These are phyloP conservation scores for Laterallus jamaicensis DNA, from an alignment of 2,113 vertebrate genomes.

Conservation along the genomic window DNA sequence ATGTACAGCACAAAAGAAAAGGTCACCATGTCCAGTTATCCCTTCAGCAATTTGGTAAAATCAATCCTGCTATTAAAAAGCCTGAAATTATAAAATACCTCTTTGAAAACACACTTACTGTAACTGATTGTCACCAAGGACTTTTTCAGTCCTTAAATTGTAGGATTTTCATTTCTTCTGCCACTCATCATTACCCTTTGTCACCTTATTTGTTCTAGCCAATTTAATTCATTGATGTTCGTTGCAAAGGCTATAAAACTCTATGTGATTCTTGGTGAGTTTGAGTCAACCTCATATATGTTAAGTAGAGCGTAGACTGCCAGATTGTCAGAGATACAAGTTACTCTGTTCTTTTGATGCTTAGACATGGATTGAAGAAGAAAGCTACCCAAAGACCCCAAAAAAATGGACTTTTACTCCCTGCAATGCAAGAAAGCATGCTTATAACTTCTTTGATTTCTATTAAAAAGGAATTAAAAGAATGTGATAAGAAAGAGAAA, in stretches of 20 bases:
- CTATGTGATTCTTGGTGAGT: conserved; percentile 38
- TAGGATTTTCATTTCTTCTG: conserved; percentile 58
- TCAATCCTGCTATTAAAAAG: background rate
- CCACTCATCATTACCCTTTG: conserved; percentile 69
- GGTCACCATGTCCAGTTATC: background rate
- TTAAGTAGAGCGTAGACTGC: conserved; percentile 18
- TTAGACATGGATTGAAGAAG: background rate
- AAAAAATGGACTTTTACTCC: background rate
- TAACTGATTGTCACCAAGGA: conserved; percentile 28
- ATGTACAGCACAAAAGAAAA: background rate
- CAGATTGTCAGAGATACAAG: background rate
- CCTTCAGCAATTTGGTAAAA: conserved; percentile 12
- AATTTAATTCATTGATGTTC: conserved; percentile 76
- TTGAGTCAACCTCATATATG: conserved; percentile 48
- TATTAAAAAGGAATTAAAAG: background rate
- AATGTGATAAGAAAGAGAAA: background rate
- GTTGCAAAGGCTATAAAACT: conserved; percentile 61
- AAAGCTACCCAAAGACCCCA: background rate
- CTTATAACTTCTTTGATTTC: background rate
- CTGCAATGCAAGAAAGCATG: background rate
- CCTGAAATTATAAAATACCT: background rate
- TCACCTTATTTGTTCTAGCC: conserved; percentile 75
- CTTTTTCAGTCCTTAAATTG: conserved; percentile 35
- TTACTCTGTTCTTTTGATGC: conserved; percentile 7
- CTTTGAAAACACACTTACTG: conserved; percentile 30